These are phyloP conservation scores for Drepana arcuata DNA, from an alignment of 1,140 invertebrate genomes.

Conservation along the genomic window DNA sequence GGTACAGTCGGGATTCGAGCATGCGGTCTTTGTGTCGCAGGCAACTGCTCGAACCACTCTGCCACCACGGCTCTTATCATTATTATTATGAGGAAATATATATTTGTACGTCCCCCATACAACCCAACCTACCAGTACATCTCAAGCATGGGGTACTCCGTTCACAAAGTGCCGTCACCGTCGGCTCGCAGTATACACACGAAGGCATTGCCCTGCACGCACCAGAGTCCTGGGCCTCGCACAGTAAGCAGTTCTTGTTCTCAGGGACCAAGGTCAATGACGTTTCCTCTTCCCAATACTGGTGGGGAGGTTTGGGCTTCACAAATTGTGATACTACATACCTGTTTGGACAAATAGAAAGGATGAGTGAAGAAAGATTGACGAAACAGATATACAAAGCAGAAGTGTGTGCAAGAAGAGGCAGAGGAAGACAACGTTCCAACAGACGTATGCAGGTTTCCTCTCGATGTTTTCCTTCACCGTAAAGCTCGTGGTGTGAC, in stretches of 20 bases:
- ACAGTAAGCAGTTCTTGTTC: conserved; percentile 59
- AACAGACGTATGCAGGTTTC: no score
- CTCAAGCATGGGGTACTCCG: conserved; percentile 48
- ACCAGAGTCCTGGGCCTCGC: conserved; percentile 52
- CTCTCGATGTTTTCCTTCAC: no score
- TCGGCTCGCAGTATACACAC: conserved; percentile 58
- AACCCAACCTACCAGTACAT: conserved; percentile 34
- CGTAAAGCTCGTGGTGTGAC: no score
- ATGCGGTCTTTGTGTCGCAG: no score
- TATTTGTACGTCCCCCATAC: neutral
- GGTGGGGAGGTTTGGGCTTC: conserved; percentile 53
- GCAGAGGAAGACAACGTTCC: no score
- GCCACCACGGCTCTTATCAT: no score
- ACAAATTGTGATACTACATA: conserved; percentile 59
- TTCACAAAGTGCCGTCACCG: conserved; percentile 55
- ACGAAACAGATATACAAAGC: no score
- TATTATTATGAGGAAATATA: neutral
- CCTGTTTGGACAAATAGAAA: conserved; percentile 14
- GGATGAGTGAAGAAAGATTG: neutral
- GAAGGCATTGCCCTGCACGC: conserved; percentile 56
- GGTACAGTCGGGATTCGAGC: no score
- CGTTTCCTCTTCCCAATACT: conserved; percentile 62
- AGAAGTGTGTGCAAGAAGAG: no score
- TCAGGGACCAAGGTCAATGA: conserved; percentile 45
- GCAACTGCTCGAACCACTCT: no score